These are phyloP conservation scores for Hyppa rectilinea DNA, from an alignment of 2,888 invertebrate species.

Conservation along the genomic window DNA sequence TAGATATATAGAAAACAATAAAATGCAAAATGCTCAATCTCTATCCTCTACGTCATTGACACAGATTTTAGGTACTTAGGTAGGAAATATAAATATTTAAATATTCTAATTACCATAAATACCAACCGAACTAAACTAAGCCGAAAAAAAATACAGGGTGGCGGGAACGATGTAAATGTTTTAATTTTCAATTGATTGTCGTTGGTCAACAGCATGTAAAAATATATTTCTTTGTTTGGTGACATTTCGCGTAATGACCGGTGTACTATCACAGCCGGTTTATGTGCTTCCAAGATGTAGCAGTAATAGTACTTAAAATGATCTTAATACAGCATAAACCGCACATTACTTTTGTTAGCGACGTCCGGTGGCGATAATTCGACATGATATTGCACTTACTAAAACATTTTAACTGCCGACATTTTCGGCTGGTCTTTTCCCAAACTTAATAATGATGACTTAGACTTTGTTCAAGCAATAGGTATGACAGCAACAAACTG, in stretches of 20 bases:
- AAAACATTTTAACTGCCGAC: slow-evolving; percentile 57
- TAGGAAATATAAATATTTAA: too few relatives aligned
- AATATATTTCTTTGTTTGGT: slow-evolving; percentile 49
- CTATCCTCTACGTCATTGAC: background rate
- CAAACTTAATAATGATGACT: slow-evolving; percentile 27
- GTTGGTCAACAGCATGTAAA: slow-evolving; percentile 21
- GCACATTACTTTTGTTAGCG: slow-evolving; percentile 70
- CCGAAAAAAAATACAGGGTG: too few relatives aligned
- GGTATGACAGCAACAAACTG: slow-evolving; percentile 16
- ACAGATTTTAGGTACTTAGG: background rate
- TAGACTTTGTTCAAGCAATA: slow-evolving; percentile 7
- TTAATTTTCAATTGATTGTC: slow-evolving; percentile 14
- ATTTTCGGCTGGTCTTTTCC: slow-evolving; percentile 44
- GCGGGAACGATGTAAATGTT: too few relatives aligned
- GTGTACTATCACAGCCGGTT: slow-evolving; percentile 78
- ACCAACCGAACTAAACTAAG: background rate
- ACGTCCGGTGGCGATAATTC: slow-evolving; percentile 75
- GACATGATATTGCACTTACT: slow-evolving; percentile 74
- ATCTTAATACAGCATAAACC: slow-evolving; percentile 85
- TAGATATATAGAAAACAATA: background rate
- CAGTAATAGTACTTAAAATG: slow-evolving; percentile 87
- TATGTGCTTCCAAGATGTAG: slow-evolving; percentile 84
- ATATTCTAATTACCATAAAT: background rate
- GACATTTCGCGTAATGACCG: slow-evolving; percentile 69
- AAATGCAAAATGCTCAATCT: background rate